These are phyloP conservation scores for Protobothrops mucrosquamatus DNA, from an alignment of 2,113 vertebrate genomes.

Conservation along the genomic window DNA sequence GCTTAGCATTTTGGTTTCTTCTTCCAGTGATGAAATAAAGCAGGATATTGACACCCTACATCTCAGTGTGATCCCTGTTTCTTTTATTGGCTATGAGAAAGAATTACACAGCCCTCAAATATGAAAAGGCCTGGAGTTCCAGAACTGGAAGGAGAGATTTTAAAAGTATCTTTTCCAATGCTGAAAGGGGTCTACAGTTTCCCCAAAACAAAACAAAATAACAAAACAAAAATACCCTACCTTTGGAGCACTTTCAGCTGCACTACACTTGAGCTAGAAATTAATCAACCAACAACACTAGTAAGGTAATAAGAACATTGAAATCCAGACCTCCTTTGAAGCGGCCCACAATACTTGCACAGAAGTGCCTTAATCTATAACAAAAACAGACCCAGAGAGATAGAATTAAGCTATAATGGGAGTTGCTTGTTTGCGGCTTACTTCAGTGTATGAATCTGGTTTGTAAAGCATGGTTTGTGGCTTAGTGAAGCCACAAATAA, in stretches of 20 bases:
- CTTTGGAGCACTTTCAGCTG: not conserved
- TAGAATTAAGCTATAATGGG: not conserved
- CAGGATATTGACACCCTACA: not conserved
- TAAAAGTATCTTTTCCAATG: not conserved
- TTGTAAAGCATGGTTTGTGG: not conserved
- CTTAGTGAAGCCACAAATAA: not conserved
- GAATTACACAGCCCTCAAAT: not conserved
- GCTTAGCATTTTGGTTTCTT: not conserved
- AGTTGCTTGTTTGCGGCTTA: not conserved
- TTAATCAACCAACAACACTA: not conserved
- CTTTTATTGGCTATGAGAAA: not conserved
- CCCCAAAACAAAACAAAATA: not conserved
- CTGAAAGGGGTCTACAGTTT: not conserved
- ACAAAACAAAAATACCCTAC: not conserved
- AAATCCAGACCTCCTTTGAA: not conserved
- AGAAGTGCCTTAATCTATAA: not conserved
- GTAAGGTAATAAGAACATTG: not conserved
- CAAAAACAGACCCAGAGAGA: not conserved
- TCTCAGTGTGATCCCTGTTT: not conserved
- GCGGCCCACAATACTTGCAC: not conserved
- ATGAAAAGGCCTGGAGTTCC: not conserved
- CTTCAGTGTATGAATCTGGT: not conserved
- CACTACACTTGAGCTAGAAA: not conserved
- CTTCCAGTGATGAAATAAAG: not conserved
- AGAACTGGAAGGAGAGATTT: not conserved